Evolutionary conservation across 2,113 vertebrate genomes (phyloP).

Genomic region (Thinocorus orbignyianus): DNA sequence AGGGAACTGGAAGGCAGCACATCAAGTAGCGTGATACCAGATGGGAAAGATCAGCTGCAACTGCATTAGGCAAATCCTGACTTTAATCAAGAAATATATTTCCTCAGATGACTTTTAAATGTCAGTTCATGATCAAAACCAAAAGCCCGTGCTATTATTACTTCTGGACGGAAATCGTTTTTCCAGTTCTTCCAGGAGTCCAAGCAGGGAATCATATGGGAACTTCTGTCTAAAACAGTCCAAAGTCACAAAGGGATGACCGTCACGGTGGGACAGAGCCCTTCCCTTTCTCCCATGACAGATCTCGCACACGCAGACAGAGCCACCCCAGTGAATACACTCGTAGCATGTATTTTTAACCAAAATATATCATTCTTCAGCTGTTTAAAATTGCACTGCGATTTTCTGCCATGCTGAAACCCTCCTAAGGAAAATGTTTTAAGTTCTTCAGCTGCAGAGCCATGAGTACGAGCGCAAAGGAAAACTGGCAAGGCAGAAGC

Average conservation of each 20-base stretch:
- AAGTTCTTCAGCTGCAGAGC: not conserved
- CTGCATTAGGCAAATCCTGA: not conserved
- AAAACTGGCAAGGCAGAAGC: not conserved
- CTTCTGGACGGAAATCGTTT: conserved; percentile 10
- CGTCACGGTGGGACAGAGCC: not conserved
- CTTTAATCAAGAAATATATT: conserved; percentile 31
- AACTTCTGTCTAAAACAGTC: not conserved
- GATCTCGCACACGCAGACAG: not conserved
- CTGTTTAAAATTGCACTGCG: not conserved
- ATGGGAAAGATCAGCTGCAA: conserved; percentile 30
- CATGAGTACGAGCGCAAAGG: not conserved
- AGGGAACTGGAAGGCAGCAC: not conserved
- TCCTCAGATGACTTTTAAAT: conserved; percentile 55
- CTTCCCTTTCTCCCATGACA: not conserved
- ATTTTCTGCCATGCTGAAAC: not conserved
- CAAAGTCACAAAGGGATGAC: not conserved
- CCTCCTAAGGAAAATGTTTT: not conserved
- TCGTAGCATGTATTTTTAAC: not conserved
- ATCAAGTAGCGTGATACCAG: not conserved
- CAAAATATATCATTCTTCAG: not conserved
- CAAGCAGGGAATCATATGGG: not conserved
- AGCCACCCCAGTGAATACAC: not conserved
- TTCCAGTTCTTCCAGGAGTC: conserved; percentile 54
- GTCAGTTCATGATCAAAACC: conserved; percentile 30
- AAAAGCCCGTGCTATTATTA: conserved; percentile 45